Conservation (phyloP, 2,888 invertebrate species). For the Muschampia plurimacula region DNA sequence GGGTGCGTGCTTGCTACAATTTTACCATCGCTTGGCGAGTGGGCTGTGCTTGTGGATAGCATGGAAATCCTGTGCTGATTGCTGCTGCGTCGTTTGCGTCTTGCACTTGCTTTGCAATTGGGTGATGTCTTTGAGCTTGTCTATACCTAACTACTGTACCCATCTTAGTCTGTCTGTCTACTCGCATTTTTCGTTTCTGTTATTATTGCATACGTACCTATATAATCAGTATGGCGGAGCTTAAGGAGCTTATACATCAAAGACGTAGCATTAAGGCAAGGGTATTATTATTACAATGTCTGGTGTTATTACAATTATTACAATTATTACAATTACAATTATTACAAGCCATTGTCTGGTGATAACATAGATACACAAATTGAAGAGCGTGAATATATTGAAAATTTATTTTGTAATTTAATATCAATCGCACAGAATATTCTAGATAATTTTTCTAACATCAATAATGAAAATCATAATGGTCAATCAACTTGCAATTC, state of each 20-base stretch:
- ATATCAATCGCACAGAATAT: neutral
- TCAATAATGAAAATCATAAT: neutral
- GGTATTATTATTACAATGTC: neutral
- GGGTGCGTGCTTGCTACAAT: neutral
- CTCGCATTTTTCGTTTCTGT: neutral
- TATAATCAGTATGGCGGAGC: neutral
- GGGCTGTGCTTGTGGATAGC: neutral
- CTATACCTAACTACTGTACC: neutral
- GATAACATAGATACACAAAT: neutral
- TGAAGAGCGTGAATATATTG: neutral
- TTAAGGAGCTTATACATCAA: neutral
- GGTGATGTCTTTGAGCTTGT: neutral
- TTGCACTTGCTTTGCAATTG: neutral
- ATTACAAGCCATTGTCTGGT: neutral
- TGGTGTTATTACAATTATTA: neutral
- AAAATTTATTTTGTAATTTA: neutral
- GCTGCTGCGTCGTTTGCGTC: conserved; percentile 1
- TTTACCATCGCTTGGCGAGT: neutral
- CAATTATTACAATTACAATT: neutral
- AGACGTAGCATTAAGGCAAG: neutral
- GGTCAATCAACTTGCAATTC: neutral
- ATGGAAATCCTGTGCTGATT: neutral
- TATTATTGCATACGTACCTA: neutral
- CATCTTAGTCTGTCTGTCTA: neutral
- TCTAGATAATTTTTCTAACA: neutral